Percentiles rank a stretch among this genome's conserved stretches.
Conservation (phyloP, 2,888 invertebrate species). For the Sesia apiformis region DNA sequence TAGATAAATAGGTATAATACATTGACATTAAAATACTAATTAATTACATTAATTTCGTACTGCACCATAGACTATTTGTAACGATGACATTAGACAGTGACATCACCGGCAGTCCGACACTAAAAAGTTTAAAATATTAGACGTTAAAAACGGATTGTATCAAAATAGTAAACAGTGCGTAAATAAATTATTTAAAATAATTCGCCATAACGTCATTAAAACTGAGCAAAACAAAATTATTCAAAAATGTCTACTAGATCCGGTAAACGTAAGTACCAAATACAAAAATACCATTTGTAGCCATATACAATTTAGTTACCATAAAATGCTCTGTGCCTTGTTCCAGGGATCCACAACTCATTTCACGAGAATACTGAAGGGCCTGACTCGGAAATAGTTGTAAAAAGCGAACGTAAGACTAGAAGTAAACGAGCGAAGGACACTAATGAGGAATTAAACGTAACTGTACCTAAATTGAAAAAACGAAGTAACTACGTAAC, state of each 20-base stretch:
- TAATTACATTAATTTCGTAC: no score
- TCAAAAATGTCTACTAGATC: conserved; percentile 55
- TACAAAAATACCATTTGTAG: background rate
- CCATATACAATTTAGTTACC: no score
- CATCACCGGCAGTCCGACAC: background rate
- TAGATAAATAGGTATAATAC: no score
- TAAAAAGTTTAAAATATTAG: background rate
- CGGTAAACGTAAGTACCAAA: conserved; percentile 49
- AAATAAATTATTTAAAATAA: no score
- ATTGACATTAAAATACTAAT: no score
- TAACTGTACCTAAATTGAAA: conserved; percentile 21
- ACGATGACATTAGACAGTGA: no score
- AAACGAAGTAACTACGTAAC: conserved; percentile 47
- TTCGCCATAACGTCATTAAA: background rate
- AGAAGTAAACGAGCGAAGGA: conserved; percentile 37
- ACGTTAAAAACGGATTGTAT: background rate
- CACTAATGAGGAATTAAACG: conserved; percentile 19
- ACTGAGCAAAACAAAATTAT: background rate
- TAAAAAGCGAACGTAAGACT: conserved; percentile 36
- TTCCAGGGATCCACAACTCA: conserved; percentile 48
- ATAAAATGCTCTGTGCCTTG: background rate
- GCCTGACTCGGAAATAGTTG: conserved; percentile 10
- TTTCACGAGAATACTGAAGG: conserved; percentile 21
- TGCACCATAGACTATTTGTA: no score
- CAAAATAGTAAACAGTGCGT: background rate